These are phyloP conservation scores for Hemicentrotus pulcherrimus DNA, from an alignment of 35 echinoderm and acorn worm species.

Conservation along the genomic window DNA sequence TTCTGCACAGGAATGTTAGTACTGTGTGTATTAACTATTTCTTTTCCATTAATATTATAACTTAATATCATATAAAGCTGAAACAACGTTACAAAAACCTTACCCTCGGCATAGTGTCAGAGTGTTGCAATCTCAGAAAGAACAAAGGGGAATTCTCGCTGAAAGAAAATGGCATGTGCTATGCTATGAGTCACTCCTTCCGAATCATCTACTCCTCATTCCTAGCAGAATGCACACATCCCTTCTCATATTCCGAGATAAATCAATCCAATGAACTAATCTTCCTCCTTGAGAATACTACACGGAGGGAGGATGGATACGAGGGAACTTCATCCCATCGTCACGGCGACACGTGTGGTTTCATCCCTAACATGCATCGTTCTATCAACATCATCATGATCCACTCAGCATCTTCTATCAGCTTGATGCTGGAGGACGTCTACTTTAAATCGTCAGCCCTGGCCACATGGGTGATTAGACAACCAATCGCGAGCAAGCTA, in stretches of 20 bases:
- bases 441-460: neutral
- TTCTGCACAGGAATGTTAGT: no score
- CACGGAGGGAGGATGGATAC: neutral
- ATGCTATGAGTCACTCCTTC: neutral
- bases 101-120: neutral
- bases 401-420: neutral
- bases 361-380: neutral
- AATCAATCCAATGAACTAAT: neutral
- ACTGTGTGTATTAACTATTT: no score
- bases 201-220: neutral
- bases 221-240: constrained; percentile 1
- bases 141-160: neutral
- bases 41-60: neutral
- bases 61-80: neutral
- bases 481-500: neutral
- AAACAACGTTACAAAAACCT: neutral
- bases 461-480: neutral
- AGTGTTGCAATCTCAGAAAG: neutral
- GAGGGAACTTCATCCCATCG: neutral
- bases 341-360: neutral
- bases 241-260: neutral
- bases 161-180: neutral
- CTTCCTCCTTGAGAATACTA: neutral
- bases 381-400: neutral
- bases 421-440: neutral